These are phyloP conservation scores for Anaspis maculata DNA, from an alignment of 2,888 invertebrate genomes.

Conservation along the genomic window DNA sequence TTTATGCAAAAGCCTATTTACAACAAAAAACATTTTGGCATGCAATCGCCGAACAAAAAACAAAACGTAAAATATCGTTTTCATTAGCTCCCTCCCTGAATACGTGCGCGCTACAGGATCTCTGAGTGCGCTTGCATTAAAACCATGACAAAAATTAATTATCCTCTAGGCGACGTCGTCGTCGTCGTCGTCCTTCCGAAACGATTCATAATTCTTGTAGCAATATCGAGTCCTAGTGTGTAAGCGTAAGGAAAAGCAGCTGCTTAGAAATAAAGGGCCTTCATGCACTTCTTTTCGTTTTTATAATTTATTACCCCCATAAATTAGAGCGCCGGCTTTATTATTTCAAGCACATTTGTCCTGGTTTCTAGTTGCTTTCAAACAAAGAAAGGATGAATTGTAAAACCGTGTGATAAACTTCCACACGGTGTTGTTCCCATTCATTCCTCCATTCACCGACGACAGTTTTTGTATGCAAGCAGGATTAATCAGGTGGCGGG, in stretches of 20 bases:
- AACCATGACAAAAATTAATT: conserved; percentile 1
- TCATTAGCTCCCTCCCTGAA: too few species aligned
- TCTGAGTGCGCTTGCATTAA: too few species aligned
- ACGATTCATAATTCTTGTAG: background rate
- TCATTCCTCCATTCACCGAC: too few species aligned
- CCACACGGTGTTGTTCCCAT: conserved; percentile 3
- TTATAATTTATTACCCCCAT: conserved; percentile 17
- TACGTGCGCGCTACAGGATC: too few species aligned
- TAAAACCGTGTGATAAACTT: conserved; percentile 17
- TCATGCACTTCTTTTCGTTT: conserved; percentile 11
- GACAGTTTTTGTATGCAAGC: too few species aligned
- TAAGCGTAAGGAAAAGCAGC: conserved; percentile 11
- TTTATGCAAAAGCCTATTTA: too few species aligned
- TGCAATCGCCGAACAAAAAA: too few species aligned
- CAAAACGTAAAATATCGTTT: too few species aligned
- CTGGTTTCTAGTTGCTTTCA: conserved; percentile 16
- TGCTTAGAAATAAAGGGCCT: conserved; percentile 9
- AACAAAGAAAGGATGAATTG: conserved; percentile 12
- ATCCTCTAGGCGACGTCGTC: background rate
- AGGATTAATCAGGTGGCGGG: too few species aligned
- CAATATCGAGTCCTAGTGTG: background rate
- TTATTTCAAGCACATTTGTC: conserved; percentile 20
- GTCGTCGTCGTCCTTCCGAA: background rate
- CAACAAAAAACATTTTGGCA: too few species aligned
- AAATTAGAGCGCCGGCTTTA: conserved; percentile 18